Conservation (phyloP, 2,888 invertebrate genomes). For the Eudasyphora cyanicolor region DNA sequence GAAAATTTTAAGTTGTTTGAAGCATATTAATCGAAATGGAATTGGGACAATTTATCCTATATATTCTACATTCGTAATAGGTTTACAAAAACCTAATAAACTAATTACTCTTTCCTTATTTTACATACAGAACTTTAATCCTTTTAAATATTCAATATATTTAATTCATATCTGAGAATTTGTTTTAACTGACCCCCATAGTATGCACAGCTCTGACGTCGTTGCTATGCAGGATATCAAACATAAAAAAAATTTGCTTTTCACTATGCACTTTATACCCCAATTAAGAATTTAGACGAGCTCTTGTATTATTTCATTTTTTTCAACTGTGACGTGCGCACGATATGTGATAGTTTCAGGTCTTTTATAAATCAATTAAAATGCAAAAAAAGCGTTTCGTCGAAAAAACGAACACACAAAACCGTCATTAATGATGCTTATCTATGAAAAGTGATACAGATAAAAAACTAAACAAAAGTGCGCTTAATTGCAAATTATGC, state of each 20-base stretch:
- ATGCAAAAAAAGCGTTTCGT: neutral
- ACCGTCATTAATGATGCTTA: neutral
- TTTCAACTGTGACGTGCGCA: neutral
- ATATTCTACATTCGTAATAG: no score
- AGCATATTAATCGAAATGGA: no score
- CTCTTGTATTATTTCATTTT: neutral
- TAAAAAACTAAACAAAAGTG: neutral
- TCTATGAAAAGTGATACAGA: neutral
- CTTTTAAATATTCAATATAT: no score
- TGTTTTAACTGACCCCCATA: no score
- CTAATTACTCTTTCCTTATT: no score
- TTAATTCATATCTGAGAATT: no score
- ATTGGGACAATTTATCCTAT: no score
- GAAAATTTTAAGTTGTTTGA: no score
- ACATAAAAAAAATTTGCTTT: neutral
- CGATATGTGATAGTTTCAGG: neutral
- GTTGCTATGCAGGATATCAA: constrained; percentile 22
- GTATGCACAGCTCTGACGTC: constrained; percentile 17
- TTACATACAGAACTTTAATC: no score
- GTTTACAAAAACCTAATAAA: no score
- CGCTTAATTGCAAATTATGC: neutral
- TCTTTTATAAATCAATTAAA: constrained; percentile 25
- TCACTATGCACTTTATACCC: neutral
- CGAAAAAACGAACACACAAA: constrained; percentile 1
- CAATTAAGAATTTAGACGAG: neutral